Evolutionary conservation across 2,797 vertebrate species (phyloP).

Genomic region (Eremophila alpestris): DNA sequence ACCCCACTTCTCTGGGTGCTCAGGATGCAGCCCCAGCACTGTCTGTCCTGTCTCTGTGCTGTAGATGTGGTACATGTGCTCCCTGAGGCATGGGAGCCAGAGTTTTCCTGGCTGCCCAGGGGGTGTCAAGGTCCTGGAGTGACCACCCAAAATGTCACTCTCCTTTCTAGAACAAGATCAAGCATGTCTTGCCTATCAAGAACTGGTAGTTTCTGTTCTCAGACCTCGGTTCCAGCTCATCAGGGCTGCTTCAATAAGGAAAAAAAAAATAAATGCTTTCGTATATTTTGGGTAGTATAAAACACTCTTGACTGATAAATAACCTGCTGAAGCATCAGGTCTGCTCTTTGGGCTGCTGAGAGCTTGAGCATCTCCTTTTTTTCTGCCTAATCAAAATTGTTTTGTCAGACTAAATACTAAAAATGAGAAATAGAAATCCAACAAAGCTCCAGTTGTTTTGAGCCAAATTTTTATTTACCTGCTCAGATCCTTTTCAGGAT

Average conservation of each 20-base stretch:
- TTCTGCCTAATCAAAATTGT: neutral
- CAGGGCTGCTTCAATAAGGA: too few species aligned
- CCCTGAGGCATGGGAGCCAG: accelerated
- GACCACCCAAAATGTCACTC: neutral
- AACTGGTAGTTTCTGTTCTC: neutral
- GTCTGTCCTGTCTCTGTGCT: neutral
- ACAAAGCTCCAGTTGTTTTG: neutral
- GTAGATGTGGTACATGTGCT: neutral
- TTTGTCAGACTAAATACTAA: neutral
- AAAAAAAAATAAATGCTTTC: neutral
- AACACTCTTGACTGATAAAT: neutral
- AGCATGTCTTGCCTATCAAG: too few species aligned
- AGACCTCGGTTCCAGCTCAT: neutral
- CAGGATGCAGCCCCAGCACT: neutral
- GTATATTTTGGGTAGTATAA: neutral
- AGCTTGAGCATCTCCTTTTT: neutral
- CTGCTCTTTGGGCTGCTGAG: neutral
- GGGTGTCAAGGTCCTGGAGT: neutral
- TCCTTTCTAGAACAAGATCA: neutral
- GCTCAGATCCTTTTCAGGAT: neutral
- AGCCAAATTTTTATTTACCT: neutral
- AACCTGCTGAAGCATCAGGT: neutral
- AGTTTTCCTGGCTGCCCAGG: neutral
- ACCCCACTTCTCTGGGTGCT: too few species aligned
- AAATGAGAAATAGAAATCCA: neutral